Evolutionary conservation across 1,140 invertebrate species (phyloP).

Genomic region (Sesamia nonagrioides): DNA sequence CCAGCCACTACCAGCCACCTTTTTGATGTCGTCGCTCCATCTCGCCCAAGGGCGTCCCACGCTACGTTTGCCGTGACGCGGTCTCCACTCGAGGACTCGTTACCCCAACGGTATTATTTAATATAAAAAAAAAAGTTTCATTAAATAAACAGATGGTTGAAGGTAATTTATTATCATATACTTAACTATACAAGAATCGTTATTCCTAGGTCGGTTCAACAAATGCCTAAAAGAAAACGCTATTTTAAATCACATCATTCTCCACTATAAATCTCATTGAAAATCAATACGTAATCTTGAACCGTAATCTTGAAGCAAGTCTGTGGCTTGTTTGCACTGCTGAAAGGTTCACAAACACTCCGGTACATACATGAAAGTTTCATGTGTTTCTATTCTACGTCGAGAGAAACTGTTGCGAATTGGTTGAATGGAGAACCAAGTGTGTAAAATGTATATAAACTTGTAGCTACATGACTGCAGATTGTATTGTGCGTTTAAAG

Average conservation of each 20-base stretch:
- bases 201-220: neutral
- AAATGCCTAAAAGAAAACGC: neutral
- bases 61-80: too few species aligned
- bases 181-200: neutral
- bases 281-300: conserved; percentile 46
- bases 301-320: conserved; percentile 31
- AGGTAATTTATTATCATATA: too few species aligned
- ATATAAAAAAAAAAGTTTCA: too few species aligned
- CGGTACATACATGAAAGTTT: conserved; percentile 49
- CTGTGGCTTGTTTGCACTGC: conserved; percentile 42
- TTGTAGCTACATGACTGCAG: too few species aligned
- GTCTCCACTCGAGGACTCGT: too few species aligned
- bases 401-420: neutral
- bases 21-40: too few species aligned
- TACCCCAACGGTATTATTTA: too few species aligned
- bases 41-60: too few species aligned
- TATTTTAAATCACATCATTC: neutral
- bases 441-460: neutral
- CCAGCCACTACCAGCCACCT: too few species aligned
- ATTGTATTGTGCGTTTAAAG: too few species aligned
- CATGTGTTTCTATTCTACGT: conserved; percentile 44
- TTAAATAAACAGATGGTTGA: too few species aligned
- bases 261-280: conserved; percentile 28
- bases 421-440: neutral
- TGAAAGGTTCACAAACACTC: conserved; percentile 49